Base-by-base conservation (phyloP, 2,888 invertebrate species). In the Clepsis dumicolana region DNA sequence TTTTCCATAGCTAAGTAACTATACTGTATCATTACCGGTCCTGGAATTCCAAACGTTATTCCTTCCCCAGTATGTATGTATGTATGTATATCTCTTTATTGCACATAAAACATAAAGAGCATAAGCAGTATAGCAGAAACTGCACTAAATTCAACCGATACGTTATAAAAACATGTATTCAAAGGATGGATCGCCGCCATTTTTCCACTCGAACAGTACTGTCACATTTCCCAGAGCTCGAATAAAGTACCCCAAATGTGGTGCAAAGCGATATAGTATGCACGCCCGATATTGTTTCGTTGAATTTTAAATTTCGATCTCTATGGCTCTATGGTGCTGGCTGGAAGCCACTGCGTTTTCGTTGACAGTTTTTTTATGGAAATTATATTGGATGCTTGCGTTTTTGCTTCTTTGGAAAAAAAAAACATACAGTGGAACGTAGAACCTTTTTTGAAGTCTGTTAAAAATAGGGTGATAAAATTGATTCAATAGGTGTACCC, bases 241-340 rank as follows among this genome's bases (percentile, higher is more conserved):
- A 52, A 59, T 68, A 68, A 68, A 68, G 32, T 67, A 67, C 63
- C 67, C 38, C 57, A 59, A 61, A 61, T 61, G 57, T 18, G 32
- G 56, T 65, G 63, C 63, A 41, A 68, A 57, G 64, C 44, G 41
- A 68, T 59, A 64, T 32, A 63, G 56, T 67, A 67, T 67, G 68
- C 68, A 63, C 56, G 32, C 63, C 63, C 63, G 68, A 68, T 68
- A 68, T 68, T 68, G 68, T 68, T 68, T 68, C 68, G 63, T 68
- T 68, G 68, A 68, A 68, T 68, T 68, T 68, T 68, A 68, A 68
- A 68, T 68, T 68, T 53, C 52, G 68, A 68, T 53, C 57, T 67
- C 27, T 38, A 52, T 57, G 56, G 38, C 52, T 53, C 65, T 16
- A 27, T 32, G 56, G 56, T 21, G 41, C 38, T 41, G 16, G 59